Evolutionary conservation across 2,113 vertebrate species (phyloP), one percentile per base, ranked within the genome.

Genomic region (Amphilophus citrinellus): DNA sequence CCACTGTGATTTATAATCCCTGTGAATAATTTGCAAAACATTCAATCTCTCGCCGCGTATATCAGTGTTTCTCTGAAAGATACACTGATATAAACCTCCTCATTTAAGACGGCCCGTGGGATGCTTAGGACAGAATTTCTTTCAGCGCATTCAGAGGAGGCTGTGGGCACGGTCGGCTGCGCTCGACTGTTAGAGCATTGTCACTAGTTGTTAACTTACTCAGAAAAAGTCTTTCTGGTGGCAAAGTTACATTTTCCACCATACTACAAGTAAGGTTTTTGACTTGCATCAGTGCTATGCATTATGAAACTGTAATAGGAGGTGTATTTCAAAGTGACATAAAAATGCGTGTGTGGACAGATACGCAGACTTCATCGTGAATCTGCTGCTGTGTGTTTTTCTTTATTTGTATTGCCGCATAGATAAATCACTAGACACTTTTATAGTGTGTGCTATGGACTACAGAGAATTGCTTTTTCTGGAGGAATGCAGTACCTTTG

Each of bases 401-500:
- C 84, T 91, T 92, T 87, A 88, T 93, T 91, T 92, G 84, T 89
- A 85, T 87, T 92, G 87, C 87, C 35, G 91, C 92, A 91, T 80
- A 92, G 86, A 94, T 90, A 91, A 94, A 94, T 94, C 94, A 92
- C 84, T 88, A 84, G 88, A 50, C 86, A 39, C 88, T 83, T 91
- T 91, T 93, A 93, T 84, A 91, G 83, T 95, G 91, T 91, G 81
- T 82, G 80, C 88, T 7, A 7, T 9, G 85, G 88, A 93, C 91
- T 92, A 89, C 89, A 93, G 93, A 95, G 92, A 92, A 87, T 93
- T 84, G 91, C 88, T 94, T 93, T 92, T 91, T 90, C 88, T 87
- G 88, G 87, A 90, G 77, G 81, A 83, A 82, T 61, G 80, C 84
- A 60, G 85, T 84, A 81, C 91, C 89, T 89, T 83, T 93, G 88